These are phyloP conservation scores for Eudemis profundana DNA, from an alignment of 2,888 invertebrate species.

Conservation along the genomic window DNA sequence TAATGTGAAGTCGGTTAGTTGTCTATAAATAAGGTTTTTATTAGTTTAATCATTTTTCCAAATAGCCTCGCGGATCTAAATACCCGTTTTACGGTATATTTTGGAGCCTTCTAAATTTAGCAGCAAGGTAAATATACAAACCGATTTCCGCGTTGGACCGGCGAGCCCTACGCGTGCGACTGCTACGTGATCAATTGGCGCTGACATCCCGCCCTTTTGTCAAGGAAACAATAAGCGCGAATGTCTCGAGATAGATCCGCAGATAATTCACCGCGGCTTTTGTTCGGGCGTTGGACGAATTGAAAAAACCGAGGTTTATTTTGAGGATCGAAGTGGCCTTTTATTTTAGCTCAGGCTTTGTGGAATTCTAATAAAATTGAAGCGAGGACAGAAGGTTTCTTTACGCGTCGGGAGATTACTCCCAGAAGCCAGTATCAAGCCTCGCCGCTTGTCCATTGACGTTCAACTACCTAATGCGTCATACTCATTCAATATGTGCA, in stretches of 20 bases:
- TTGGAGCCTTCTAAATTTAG: neutral
- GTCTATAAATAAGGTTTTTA: too few species aligned
- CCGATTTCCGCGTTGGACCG: slow-evolving; percentile 46
- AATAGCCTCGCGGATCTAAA: too few species aligned
- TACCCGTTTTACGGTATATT: too few species aligned
- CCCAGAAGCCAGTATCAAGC: neutral
- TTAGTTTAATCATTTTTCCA: too few species aligned
- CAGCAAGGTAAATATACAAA: slow-evolving; percentile 9
- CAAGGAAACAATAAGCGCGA: slow-evolving; percentile 65
- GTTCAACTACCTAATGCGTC: neutral
- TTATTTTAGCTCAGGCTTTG: slow-evolving; percentile 29
- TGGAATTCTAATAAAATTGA: slow-evolving; percentile 14
- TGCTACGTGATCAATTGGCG: slow-evolving; percentile 67
- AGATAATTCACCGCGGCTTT: slow-evolving; percentile 54
- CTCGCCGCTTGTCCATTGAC: neutral
- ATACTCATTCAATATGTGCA: neutral
- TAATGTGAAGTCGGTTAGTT: too few species aligned
- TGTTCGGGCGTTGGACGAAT: slow-evolving; percentile 38
- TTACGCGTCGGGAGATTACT: neutral
- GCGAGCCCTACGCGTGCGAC: slow-evolving; percentile 18
- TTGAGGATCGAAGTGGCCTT: slow-evolving; percentile 36
- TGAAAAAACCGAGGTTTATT: slow-evolving; percentile 43
- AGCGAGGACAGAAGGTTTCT: slow-evolving; percentile 5
- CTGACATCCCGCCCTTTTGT: slow-evolving; percentile 64
- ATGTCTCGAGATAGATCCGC: slow-evolving; percentile 62